Conservation (phyloP, 2,888 invertebrate species). For the Drosophila flavopinicola region DNA sequence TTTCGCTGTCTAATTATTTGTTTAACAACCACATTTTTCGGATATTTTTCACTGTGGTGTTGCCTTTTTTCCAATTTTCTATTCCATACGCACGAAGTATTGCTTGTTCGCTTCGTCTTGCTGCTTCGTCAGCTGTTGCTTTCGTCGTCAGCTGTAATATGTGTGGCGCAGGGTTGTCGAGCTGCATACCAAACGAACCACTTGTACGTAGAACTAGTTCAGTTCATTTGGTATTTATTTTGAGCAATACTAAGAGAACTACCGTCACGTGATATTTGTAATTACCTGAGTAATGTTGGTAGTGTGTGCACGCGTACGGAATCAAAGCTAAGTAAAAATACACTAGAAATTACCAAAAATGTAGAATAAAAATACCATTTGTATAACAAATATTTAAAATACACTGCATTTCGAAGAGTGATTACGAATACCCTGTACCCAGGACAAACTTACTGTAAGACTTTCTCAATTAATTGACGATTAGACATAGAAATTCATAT, state of each 20-base stretch:
- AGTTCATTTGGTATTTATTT: not conserved
- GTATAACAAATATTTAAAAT: too few relatives aligned
- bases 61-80: conserved; percentile 65
- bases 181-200: conserved; percentile 7
- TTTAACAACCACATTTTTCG: conserved; percentile 62
- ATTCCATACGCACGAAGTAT: conserved; percentile 63
- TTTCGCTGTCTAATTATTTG: conserved; percentile 35
- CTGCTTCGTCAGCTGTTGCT: conserved; percentile 64
- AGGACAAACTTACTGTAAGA: too few relatives aligned
- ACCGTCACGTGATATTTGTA: not conserved
- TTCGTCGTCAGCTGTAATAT: conserved; percentile 59
- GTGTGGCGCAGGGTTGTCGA: conserved; percentile 46
- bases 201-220: conserved; percentile 2
- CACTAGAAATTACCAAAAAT: too few relatives aligned
- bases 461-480: too few relatives aligned
- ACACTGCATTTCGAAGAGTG: too few relatives aligned
- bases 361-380: too few relatives aligned
- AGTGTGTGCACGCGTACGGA: too few relatives aligned
- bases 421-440: too few relatives aligned
- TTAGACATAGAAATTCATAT: too few relatives aligned
- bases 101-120: conserved; percentile 57
- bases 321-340: too few relatives aligned
- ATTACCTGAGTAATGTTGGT: too few relatives aligned
- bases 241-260: not conserved
- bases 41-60: conserved; percentile 57